phyloP scores from a whole-genome alignment of 2,797 vertebrate genomes.

The Amniataba percoides region DNA sequence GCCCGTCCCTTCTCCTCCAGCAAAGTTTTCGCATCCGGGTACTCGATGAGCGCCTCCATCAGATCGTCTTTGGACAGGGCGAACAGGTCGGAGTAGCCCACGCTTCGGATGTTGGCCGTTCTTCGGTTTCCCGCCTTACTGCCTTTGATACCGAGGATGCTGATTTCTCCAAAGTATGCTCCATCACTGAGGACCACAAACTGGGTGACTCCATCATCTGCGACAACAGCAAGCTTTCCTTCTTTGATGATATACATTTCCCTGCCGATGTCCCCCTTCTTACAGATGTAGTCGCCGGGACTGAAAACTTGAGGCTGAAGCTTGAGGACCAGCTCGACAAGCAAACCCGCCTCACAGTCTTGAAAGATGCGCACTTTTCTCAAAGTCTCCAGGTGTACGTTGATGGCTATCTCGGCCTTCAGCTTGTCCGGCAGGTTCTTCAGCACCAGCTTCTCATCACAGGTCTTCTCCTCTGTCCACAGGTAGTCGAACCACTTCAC shows the following conservation, averaged over 20 bases:
- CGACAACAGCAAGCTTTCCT: conserved; percentile 95
- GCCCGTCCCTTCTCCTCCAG: conserved; percentile 95
- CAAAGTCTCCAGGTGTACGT: conserved; percentile 95
- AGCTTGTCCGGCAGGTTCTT: conserved; percentile 96
- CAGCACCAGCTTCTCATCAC: conserved; percentile 94
- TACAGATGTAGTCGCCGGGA: conserved; percentile 97
- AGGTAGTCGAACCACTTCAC: conserved; percentile 99
- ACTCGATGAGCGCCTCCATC: conserved; percentile 95
- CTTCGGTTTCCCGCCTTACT: conserved; percentile 97
- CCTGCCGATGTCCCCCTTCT: conserved; percentile 95
- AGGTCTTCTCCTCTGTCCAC: conserved; percentile 95
- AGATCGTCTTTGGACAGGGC: conserved; percentile 97
- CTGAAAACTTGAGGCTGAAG: conserved; percentile 95
- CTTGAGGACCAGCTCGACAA: conserved; percentile 95
- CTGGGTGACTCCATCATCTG: conserved; percentile 95
- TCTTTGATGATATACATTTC: conserved; percentile 99
- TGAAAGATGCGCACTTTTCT: conserved; percentile 96
- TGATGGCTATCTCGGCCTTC: conserved; percentile 97
- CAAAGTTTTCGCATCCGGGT: conserved; percentile 93
- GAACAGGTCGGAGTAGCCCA: conserved; percentile 97
- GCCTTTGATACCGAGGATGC: conserved; percentile 96
- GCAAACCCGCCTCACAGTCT: conserved; percentile 95
- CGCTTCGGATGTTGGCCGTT: conserved; percentile 96
- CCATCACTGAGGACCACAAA: conserved; percentile 96
- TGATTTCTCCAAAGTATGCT: conserved; percentile 98